Percentiles rank a stretch among this genome's conserved stretches.
phyloP scores from a whole-genome alignment of 2,888 invertebrate species.

The Thereva unica region DNA sequence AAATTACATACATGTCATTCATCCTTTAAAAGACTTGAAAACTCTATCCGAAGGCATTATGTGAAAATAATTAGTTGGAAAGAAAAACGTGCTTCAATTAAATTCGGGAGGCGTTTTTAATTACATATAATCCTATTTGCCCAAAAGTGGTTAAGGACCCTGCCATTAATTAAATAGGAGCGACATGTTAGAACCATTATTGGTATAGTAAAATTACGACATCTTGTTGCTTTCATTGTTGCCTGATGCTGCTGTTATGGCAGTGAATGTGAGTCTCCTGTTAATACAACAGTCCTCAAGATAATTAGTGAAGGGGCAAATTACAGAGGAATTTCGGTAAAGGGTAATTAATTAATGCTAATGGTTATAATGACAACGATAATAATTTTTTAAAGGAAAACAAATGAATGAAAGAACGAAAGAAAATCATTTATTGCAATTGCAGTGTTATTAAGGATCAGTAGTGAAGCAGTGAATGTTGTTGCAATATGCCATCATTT shows the following conservation, averaged over 20 bases:
- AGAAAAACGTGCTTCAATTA: too few relatives aligned
- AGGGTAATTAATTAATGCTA: constrained; percentile 26
- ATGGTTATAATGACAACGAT: constrained; percentile 4
- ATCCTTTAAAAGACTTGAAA: too few relatives aligned
- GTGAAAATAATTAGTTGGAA: too few relatives aligned
- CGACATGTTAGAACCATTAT: constrained; percentile 31
- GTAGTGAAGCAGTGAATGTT: too few relatives aligned
- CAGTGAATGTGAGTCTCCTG: constrained; percentile 9
- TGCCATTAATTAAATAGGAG: constrained; percentile 27
- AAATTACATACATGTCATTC: too few relatives aligned
- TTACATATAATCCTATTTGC: constrained; percentile 7
- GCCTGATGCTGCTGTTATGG: constrained; percentile 6
- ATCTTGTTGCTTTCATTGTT: constrained; percentile 27
- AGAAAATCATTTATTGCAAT: too few relatives aligned
- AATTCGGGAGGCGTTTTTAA: too few relatives aligned
- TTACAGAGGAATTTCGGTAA: constrained; percentile 17
- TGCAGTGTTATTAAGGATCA: too few relatives aligned
- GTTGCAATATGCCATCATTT: too few relatives aligned
- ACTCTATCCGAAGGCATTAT: too few relatives aligned
- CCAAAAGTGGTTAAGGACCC: constrained; percentile 21
- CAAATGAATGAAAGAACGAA: too few relatives aligned
- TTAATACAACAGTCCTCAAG: constrained; percentile 28
- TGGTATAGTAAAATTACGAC: constrained; percentile 32
- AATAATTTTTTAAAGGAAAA: constrained; percentile 7
- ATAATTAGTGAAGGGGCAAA: constrained; percentile 28